Percentiles rank a stretch among this genome's conserved stretches.
Conservation (phyloP, 1,140 invertebrate species). For the Pachypeltis micranthus region DNA sequence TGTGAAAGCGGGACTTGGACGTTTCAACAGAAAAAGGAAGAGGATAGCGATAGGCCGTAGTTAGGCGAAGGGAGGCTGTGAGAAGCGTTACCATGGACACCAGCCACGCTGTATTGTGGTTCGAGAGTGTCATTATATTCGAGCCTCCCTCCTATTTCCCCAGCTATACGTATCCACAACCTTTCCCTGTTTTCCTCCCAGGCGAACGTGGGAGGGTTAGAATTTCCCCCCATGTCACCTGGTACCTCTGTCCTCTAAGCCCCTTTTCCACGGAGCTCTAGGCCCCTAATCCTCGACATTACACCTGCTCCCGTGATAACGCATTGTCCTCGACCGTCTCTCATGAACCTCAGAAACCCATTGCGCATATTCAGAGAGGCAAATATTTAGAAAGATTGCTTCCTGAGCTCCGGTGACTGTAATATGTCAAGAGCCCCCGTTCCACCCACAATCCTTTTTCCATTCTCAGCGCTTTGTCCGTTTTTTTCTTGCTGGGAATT, state of each 20-base stretch:
- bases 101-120: constrained; percentile 3
- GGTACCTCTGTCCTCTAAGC: not conserved
- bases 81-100: not conserved
- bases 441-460: not conserved
- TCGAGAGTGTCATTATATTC: not conserved
- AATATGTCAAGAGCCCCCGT: constrained; percentile 1
- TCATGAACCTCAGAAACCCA: too few species aligned
- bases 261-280: not conserved
- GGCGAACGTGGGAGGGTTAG: not conserved
- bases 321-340: not conserved
- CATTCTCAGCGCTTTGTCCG: not conserved
- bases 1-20: too few species aligned
- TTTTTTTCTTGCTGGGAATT: not conserved
- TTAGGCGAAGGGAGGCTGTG: not conserved
- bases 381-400: constrained; percentile 10
- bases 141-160: not conserved
- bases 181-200: not conserved
- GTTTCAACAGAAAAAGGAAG: too few species aligned
- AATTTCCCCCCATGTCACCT: not conserved
- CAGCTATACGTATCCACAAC: too few species aligned
- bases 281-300: not conserved
- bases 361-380: not conserved
- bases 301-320: constrained; percentile 9
- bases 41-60: too few species aligned
- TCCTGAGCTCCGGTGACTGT: constrained; percentile 7